phyloP scores from a whole-genome alignment of 2,797 vertebrate species.

The Percopsis omiscomaycus region DNA sequence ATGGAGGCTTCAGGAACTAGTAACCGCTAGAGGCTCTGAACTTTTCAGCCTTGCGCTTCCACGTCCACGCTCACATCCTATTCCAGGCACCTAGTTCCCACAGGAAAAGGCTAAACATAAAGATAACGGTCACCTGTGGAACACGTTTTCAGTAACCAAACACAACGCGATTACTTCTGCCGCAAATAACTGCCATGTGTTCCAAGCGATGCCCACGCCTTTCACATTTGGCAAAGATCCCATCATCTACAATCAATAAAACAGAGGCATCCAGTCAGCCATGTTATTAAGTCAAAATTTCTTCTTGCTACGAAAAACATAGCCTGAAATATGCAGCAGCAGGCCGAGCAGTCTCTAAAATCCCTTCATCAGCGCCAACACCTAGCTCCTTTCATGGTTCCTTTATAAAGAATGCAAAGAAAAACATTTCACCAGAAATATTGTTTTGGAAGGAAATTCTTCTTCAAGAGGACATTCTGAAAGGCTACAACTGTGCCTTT shows the following conservation, averaged over 20 bases:
- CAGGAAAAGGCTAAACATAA: not conserved
- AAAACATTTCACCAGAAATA: conserved; percentile 13
- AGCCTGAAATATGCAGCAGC: not conserved
- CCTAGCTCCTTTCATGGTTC: not conserved
- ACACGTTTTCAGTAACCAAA: not conserved
- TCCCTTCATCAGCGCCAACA: not conserved
- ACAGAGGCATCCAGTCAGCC: conserved; percentile 1
- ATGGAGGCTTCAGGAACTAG: not conserved
- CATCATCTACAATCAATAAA: not conserved
- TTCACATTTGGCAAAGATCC: conserved; percentile 5
- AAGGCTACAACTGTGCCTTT: conserved; percentile 24
- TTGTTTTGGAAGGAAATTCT: not conserved
- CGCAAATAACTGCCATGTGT: too few relatives aligned
- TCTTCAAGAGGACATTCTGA: conserved; percentile 20
- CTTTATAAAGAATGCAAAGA: conserved; percentile 17
- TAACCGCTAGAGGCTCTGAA: not conserved
- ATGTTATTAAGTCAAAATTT: conserved; percentile 6
- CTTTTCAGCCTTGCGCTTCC: not conserved
- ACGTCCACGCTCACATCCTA: not conserved
- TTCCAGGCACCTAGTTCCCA: not conserved
- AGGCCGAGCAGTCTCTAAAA: not conserved
- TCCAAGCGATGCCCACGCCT: not conserved
- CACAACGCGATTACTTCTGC: too few relatives aligned
- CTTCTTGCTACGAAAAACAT: conserved; percentile 6
- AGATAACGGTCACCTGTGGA: not conserved